Evolutionary conservation across 2,888 invertebrate genomes (phyloP), one percentile per base, ranked within the genome.

Genomic region (Glomeris marginata): DNA sequence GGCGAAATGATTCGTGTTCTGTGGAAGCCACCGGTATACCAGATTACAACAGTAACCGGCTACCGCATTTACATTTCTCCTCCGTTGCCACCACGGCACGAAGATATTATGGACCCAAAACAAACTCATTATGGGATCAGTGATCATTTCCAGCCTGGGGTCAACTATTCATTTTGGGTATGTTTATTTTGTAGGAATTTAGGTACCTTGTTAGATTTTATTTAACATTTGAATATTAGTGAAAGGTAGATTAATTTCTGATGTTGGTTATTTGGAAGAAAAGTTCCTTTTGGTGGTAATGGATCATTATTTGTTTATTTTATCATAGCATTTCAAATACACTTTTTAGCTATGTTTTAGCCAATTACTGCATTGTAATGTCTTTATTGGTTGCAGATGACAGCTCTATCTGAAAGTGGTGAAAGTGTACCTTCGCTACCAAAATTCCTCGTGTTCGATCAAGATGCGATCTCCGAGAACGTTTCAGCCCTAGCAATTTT

Each of bases 91-190:
- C 76, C 78, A 0, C 67, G 52, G 15, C 41, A 22, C 37, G 48
- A 72, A 35, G 68, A 63, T 38, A 58, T 70, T 40, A 67, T 56
- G 5, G 42, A 49, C 58, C 62, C 69, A 16, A 63, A 64, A 1
- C 71, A 73, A 35, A 72, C 72, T 0, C 69, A 71, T 1, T 73
- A 76, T 35, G 63, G 72, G 52, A 69, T 80, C 55, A 69, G 72
- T 35, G 73, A 58, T 20, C 68, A 68, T 33, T 75, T 78, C 52
- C 69, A 72, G 40, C 67, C 76, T 13, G 73, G 75, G 15, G 62
- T 64, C 13, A 76, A 74, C 53, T 84, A 84, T 64, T 76, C 77
- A 0, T 81, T 84, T 67, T 81, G 80, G 78, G 81, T 83, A 60
- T 70, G 73, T 61, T 11, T 44, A 21, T 47, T 37, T 38, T 38